A percentile compares a stretch with the other conserved stretches of the same genome.
Conservation (phyloP, 2,797 vertebrate species). For the Atherinosoma microstoma region DNA sequence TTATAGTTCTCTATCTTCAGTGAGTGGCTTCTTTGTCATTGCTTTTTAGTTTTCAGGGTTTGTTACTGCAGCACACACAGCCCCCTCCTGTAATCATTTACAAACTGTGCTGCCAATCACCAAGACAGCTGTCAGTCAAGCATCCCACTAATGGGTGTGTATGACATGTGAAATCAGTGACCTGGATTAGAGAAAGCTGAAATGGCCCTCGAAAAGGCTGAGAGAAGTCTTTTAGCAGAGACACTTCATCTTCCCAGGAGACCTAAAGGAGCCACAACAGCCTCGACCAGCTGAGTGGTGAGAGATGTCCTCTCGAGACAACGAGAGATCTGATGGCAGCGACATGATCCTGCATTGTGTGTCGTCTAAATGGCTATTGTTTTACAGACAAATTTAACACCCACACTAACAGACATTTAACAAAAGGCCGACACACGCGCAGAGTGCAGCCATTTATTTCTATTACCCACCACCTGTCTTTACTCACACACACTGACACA, state of each 20-base stretch:
- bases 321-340: conserved; percentile 8
- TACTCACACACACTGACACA: conserved; percentile 16
- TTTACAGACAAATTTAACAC: conserved; percentile 35
- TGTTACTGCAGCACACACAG: not conserved
- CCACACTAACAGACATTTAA: conserved; percentile 25
- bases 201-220: not conserved
- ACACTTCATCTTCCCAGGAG: conserved; percentile 27
- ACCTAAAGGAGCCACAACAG: conserved; percentile 17
- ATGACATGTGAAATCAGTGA: conserved; percentile 31
- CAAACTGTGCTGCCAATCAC: conserved; percentile 35
- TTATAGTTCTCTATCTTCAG: not conserved
- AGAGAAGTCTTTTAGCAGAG: conserved; percentile 10
- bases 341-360: not conserved
- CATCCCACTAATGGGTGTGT: conserved; percentile 18
- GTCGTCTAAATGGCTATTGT: conserved; percentile 17
- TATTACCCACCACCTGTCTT: conserved; percentile 33
- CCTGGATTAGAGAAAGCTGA: conserved; percentile 8
- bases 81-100: not conserved
- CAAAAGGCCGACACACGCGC: conserved; percentile 13
- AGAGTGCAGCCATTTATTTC: conserved; percentile 47
- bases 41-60: not conserved
- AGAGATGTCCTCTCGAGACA: not conserved
- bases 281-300: not conserved
- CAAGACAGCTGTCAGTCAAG: conserved; percentile 32
- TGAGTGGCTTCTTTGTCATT: not conserved